Evolutionary conservation across 2,888 invertebrate genomes (phyloP).

Genomic region (Steinernema carpocapsae): DNA sequence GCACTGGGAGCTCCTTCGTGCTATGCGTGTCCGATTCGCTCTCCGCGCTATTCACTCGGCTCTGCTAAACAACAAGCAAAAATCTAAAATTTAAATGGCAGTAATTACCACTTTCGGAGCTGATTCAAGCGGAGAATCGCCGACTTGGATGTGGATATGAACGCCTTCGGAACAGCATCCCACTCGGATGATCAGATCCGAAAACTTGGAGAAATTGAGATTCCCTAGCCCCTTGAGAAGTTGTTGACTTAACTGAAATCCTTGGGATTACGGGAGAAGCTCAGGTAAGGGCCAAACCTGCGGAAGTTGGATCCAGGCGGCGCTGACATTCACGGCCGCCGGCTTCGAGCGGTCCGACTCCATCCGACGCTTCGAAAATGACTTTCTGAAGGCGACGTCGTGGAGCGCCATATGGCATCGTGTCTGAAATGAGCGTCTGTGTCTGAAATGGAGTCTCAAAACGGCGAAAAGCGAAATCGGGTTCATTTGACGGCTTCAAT

Average conservation of each 20-base stretch:
- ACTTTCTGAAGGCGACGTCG: too few relatives aligned
- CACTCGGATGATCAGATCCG: constrained; percentile 8
- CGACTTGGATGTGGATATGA: background rate
- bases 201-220: constrained; percentile 11
- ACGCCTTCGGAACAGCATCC: constrained; percentile 20
- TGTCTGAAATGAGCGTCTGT: too few relatives aligned
- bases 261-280: background rate
- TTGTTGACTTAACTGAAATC: background rate
- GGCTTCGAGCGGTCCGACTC: constrained; percentile 14
- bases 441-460: background rate
- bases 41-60: background rate
- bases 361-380: background rate
- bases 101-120: too few relatives aligned
- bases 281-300: background rate
- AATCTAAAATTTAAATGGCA: too few relatives aligned
- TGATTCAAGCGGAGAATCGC: too few relatives aligned
- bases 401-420: too few relatives aligned
- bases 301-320: constrained; percentile 7
- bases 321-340: constrained; percentile 14
- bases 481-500: too few relatives aligned
- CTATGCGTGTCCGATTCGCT: background rate
- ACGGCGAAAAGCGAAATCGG: too few relatives aligned
- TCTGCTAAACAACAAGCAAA: background rate
- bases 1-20: background rate
- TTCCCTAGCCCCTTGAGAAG: background rate